Percentiles rank a stretch among this genome's conserved stretches.
Conservation (phyloP, 2,113 vertebrate species). For the Poeciliopsis retropinna region DNA sequence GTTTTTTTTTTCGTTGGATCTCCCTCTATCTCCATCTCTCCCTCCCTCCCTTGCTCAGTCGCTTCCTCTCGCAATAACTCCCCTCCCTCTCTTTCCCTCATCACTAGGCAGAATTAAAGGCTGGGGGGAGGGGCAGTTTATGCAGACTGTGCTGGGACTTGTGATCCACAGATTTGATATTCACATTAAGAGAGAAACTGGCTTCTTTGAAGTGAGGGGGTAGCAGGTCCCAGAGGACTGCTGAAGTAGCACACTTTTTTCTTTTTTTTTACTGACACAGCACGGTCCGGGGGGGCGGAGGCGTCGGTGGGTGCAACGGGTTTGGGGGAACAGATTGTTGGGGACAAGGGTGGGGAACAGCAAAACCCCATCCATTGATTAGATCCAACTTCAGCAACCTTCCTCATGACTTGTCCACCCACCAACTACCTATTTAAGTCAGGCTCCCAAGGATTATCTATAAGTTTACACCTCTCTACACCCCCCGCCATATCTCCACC, state of each 20-base stretch:
- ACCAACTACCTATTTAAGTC: slow-evolving; percentile 60
- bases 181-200: slow-evolving; percentile 79
- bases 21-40: slow-evolving; percentile 55
- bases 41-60: slow-evolving; percentile 53
- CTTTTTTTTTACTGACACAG: slow-evolving; percentile 72
- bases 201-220: slow-evolving; percentile 78
- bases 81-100: slow-evolving; percentile 80
- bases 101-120: slow-evolving; percentile 84
- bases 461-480: slow-evolving; percentile 69
- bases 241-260: slow-evolving; percentile 81
- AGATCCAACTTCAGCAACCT: slow-evolving; percentile 62
- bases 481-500: slow-evolving; percentile 32
- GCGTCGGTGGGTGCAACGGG: slow-evolving; percentile 22
- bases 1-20: slow-evolving; percentile 61
- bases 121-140: slow-evolving; percentile 80
- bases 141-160: slow-evolving; percentile 82
- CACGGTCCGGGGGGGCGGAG: slow-evolving; percentile 50
- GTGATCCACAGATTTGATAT: slow-evolving; percentile 82
- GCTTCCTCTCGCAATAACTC: slow-evolving; percentile 70
- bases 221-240: slow-evolving; percentile 71
- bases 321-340: slow-evolving; percentile 54
- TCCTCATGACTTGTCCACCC: slow-evolving; percentile 25
- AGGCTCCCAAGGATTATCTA: slow-evolving; percentile 68
- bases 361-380: slow-evolving; percentile 62
- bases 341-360: slow-evolving; percentile 57